Evolutionary conservation across 1,140 invertebrate species (phyloP).

Genomic region (Hestina assimilis): DNA sequence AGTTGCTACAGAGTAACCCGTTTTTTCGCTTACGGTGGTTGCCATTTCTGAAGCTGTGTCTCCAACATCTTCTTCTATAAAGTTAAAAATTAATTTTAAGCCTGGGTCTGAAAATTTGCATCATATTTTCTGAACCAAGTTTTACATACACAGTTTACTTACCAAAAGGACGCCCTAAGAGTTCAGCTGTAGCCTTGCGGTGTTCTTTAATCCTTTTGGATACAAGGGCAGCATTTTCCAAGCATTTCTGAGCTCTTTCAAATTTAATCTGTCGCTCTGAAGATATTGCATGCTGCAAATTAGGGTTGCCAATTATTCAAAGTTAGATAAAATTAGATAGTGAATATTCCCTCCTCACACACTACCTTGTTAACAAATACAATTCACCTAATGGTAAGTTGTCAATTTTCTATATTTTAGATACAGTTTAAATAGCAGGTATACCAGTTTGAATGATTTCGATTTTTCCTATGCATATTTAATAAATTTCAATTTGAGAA

Average conservation of each 20-base stretch:
- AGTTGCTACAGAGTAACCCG: conserved; percentile 62
- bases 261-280: conserved; percentile 70
- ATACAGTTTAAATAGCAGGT: too few species aligned
- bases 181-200: conserved; percentile 66
- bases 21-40: conserved; percentile 66
- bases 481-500: too few species aligned
- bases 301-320: too few species aligned
- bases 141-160: conserved; percentile 5
- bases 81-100: not conserved
- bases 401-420: too few species aligned
- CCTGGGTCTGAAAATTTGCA: not conserved
- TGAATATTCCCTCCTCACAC: too few species aligned
- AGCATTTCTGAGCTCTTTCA: conserved; percentile 67
- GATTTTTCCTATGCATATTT: too few species aligned
- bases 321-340: too few species aligned
- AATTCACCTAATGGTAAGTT: too few species aligned
- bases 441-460: too few species aligned
- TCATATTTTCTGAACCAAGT: conserved; percentile 5
- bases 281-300: conserved; percentile 52
- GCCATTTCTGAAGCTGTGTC: conserved; percentile 67
- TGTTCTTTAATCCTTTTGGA: conserved; percentile 73
- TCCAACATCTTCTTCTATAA: conserved; percentile 59
- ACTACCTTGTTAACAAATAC: too few species aligned
- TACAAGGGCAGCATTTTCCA: conserved; percentile 72
- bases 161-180: conserved; percentile 67